Percentiles rank a stretch among this genome's conserved stretches.
Evolutionary conservation across 2,888 invertebrate genomes (phyloP).

Genomic region (Physocephala rufipes): DNA sequence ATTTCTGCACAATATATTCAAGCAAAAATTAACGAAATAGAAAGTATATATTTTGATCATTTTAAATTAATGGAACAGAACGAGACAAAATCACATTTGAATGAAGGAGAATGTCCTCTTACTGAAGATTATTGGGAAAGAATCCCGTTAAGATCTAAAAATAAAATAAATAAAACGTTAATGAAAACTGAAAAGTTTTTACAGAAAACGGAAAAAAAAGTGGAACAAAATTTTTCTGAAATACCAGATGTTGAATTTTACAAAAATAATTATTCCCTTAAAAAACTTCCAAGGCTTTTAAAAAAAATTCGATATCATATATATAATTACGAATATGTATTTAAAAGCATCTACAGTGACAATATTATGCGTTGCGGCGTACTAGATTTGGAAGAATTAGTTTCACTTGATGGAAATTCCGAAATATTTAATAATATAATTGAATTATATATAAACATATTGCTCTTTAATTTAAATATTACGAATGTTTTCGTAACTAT

Average conservation of each 20-base stretch:
- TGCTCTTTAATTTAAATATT: background rate
- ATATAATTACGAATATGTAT: background rate
- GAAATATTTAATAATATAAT: constrained; percentile 13
- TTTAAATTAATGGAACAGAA: background rate
- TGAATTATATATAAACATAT: background rate
- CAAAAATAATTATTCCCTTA: background rate
- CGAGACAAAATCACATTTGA: background rate
- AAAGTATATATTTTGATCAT: constrained; percentile 7
- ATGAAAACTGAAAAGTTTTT: background rate
- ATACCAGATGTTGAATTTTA: too few relatives aligned
- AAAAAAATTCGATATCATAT: background rate
- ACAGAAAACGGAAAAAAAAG: background rate
- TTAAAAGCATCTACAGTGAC: background rate
- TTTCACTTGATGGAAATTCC: background rate
- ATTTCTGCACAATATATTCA: background rate
- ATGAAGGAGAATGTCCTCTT: background rate
- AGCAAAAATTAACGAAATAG: constrained; percentile 2
- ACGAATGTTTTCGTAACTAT: background rate
- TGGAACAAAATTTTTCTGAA: background rate
- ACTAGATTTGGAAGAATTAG: background rate
- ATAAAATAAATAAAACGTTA: constrained; percentile 8
- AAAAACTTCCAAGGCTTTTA: background rate
- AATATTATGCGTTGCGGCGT: background rate
- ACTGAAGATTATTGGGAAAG: background rate
- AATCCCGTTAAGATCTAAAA: background rate